Base-by-base conservation (phyloP, 1,140 invertebrate species). In the Oncopodura yosiiana region DNA sequence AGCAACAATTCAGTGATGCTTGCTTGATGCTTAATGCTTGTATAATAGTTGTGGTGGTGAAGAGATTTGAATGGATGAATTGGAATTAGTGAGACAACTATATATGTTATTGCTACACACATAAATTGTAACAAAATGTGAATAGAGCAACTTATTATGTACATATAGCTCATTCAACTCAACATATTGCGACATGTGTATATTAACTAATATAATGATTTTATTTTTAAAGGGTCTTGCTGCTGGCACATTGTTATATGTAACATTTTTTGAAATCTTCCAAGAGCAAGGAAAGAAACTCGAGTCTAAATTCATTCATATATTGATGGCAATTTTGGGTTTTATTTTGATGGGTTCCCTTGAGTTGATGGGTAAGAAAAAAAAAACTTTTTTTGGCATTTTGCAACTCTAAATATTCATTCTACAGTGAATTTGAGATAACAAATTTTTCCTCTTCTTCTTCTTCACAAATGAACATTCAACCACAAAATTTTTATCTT, bases 211-310 rank as follows among this genome's bases (percentile, higher is more conserved):
- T 53, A 21, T 37, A 23, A 18, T 44, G 5, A 27, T 6, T 52
- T 46, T 46, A 39, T 16, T 34, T 8, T 53, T 60, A 30, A 62
- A 68, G 62, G 67, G 66, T 24, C 60, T 81, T 41, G 77, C 78
- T 8, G 75, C 74, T 61, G 79, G 79, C 27, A 81, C 79, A 11
- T 77, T 81, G 50, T 63, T 81, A 3, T 81, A 80, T 66, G 74
- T 81, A 23, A 77, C 77, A 4, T 78, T 78, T 58, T 78, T 81
- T 65, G 79, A 81, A 66, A 72, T 81, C 21, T 66, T 81, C 34
- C 53, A 56, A 37, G 45, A 49, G 32, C 61, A 65, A 38, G 61
- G 63, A 16, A 75, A 78, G 37, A 74, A 78, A 53, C 81, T 81
- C 77, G 79, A 82, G 62, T 26, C 24, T 3, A 64, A 64, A 43